Percentiles rank a stretch among this genome's conserved stretches.
These are phyloP conservation scores for Heliconius aoede DNA, from an alignment of 2,888 invertebrate genomes.

Conservation along the genomic window DNA sequence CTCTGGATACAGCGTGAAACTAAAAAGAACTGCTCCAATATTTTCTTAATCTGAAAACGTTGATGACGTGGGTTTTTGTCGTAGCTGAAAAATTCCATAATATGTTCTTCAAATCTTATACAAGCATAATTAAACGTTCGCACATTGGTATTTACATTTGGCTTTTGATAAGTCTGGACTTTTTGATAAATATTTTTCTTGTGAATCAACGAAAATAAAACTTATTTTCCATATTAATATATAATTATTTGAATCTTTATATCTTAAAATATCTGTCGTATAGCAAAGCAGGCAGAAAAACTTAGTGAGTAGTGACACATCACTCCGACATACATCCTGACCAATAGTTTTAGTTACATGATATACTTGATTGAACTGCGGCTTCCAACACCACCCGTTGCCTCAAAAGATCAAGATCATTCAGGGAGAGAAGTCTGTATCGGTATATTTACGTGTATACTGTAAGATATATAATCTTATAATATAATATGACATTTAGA, in stretches of 20 bases:
- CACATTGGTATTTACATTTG: constrained; percentile 11
- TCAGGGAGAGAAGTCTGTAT: too few species aligned
- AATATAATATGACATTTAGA: too few species aligned
- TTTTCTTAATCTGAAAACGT: neutral
- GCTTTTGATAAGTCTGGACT: constrained; percentile 5
- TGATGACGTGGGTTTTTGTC: neutral
- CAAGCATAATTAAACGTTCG: neutral
- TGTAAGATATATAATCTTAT: too few species aligned
- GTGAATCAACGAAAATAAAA: constrained; percentile 3
- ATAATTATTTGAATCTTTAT: neutral
- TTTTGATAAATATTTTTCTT: neutral
- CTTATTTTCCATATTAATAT: neutral
- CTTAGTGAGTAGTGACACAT: too few species aligned
- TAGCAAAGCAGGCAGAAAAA: too few species aligned
- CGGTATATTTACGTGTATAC: too few species aligned
- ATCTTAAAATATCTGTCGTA: too few species aligned
- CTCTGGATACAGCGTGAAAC: neutral
- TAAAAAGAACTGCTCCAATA: neutral
- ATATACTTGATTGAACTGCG: too few species aligned
- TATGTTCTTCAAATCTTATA: neutral
- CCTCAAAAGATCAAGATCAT: too few species aligned
- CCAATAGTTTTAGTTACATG: too few species aligned
- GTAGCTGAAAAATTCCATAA: neutral
- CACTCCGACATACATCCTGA: too few species aligned
- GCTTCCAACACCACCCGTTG: too few species aligned